phyloP scores from a whole-genome alignment of 2,888 invertebrate genomes.

The Euzetes globulus region DNA sequence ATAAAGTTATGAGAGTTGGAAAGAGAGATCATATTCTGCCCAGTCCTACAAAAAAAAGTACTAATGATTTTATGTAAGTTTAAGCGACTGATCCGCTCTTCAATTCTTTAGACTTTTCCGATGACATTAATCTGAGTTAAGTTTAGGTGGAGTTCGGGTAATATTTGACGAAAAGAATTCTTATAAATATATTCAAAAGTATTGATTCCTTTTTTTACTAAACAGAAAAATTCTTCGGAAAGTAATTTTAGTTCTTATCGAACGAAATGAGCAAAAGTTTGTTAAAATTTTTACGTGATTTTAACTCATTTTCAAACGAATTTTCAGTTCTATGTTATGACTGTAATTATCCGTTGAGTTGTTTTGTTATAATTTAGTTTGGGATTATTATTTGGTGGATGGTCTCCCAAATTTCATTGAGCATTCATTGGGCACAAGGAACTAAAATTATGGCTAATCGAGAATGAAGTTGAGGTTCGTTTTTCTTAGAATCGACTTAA shows the following conservation, averaged over 20 bases:
- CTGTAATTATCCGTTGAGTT: not conserved
- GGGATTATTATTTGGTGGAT: not conserved
- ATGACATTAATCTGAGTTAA: no score
- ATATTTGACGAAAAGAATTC: no score
- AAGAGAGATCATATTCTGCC: slow-evolving; percentile 4
- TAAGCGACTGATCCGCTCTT: no score
- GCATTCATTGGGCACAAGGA: slow-evolving; percentile 19
- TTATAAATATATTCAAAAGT: not conserved
- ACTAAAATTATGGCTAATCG: slow-evolving; percentile 4
- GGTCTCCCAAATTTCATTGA: slow-evolving; percentile 7
- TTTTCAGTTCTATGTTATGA: not conserved
- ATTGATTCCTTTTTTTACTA: not conserved
- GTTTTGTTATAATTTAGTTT: slow-evolving; percentile 7
- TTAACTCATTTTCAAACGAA: not conserved
- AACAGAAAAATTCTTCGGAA: not conserved
- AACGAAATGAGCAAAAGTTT: not conserved
- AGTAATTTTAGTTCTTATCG: not conserved
- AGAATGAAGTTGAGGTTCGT: slow-evolving; percentile 1
- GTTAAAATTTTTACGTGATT: not conserved
- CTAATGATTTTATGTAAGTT: no score
- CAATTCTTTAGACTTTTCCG: no score
- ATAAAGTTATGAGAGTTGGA: not conserved
- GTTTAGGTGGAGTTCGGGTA: no score
- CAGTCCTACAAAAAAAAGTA: not conserved
- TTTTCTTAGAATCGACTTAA: slow-evolving; percentile 18